A percentile compares a stretch with the other conserved stretches of the same genome.
These are phyloP conservation scores for Stegana nigrithorax DNA, from an alignment of 2,888 invertebrate genomes.

Conservation along the genomic window DNA sequence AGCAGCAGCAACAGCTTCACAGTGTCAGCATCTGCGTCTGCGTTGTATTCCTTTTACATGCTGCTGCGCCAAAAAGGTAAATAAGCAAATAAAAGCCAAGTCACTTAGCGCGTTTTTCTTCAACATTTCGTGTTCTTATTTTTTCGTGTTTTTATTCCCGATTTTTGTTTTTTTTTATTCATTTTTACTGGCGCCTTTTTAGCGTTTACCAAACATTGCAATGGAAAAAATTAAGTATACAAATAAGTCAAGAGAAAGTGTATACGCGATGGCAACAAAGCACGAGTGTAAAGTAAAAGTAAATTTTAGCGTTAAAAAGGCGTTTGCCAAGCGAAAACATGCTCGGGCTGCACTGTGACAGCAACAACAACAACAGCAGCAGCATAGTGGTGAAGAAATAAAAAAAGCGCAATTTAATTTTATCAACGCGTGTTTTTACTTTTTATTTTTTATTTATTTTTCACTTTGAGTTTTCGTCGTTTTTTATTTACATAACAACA, in stretches of 20 bases:
- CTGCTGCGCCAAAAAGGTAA: conserved; percentile 24
- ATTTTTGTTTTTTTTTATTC: background rate
- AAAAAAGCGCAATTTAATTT: conserved; percentile 39
- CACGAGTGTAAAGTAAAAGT: conserved; percentile 10
- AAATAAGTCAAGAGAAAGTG: conserved; percentile 36
- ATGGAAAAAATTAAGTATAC: conserved; percentile 31
- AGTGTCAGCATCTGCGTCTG: conserved; percentile 11
- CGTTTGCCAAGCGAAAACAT: background rate
- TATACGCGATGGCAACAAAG: conserved; percentile 15
- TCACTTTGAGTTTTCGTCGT: too few species aligned
- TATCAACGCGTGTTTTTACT: conserved; percentile 30
- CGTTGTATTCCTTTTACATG: conserved; percentile 3
- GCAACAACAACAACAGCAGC: background rate
- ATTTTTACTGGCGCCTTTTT: background rate
- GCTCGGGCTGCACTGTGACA: too few species aligned
- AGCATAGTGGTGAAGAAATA: background rate
- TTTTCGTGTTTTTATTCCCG: background rate
- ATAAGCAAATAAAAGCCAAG: conserved; percentile 36
- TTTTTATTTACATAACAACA: conserved; percentile 36
- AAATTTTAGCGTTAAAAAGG: background rate
- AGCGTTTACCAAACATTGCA: conserved; percentile 22
- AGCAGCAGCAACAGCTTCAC: conserved; percentile 1
- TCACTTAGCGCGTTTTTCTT: conserved; percentile 28
- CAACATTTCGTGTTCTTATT: too few species aligned
- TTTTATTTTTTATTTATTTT: conserved; percentile 33